Evolutionary conservation across 2,113 vertebrate genomes (phyloP).

Genomic region (Rhagologus leucostigma): DNA sequence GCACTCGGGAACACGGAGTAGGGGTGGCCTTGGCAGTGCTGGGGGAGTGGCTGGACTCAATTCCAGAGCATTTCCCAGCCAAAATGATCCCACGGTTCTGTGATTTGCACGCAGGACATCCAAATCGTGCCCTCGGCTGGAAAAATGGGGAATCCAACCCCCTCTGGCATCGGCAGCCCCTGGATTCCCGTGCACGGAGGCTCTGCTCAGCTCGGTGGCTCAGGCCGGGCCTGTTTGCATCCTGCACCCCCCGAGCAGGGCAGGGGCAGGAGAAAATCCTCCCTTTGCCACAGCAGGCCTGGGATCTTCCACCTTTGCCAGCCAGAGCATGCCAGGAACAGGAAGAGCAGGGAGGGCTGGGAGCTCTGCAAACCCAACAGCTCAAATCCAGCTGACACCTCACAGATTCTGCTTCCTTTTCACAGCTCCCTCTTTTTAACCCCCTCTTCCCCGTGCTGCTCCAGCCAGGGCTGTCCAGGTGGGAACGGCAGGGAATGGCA

Average conservation of each 20-base stretch:
- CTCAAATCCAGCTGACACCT: not conserved
- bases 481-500: not conserved
- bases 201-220: not conserved
- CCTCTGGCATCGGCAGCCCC: not conserved
- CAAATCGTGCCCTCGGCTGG: accelerated
- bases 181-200: accelerated
- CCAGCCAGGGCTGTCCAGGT: not conserved
- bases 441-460: not conserved
- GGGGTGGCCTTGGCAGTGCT: not conserved
- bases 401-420: not conserved
- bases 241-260: not conserved
- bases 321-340: not conserved
- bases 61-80: not conserved
- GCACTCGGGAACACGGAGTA: not conserved
- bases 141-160: accelerated
- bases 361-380: not conserved
- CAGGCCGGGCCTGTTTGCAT: not conserved
- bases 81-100: accelerated
- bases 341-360: not conserved
- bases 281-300: accelerated
- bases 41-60: not conserved
- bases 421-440: not conserved
- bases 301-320: not conserved
- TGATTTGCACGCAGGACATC: not conserved
- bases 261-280: not conserved